Evolutionary conservation across 2,888 invertebrate species (phyloP), one percentile per base, ranked within the genome.

Genomic region (Azorinus chamasolen): DNA sequence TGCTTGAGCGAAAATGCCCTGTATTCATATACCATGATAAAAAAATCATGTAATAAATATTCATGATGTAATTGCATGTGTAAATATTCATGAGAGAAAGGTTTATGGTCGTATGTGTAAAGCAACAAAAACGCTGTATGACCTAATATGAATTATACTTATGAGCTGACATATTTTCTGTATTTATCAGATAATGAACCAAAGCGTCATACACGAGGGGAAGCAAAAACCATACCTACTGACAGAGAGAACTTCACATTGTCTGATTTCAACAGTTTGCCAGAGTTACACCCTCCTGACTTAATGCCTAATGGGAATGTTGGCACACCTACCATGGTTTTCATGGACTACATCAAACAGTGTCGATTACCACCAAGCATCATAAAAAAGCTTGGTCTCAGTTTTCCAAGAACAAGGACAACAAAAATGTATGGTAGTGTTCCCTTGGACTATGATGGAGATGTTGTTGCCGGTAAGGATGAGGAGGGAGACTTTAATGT

Each of bases 261-360:
- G 54, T 64, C 70, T 32, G 92, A 93, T 74, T 79, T 93, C 10
- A 43, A 85, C n/a, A 80, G 68, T 50, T 76, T 92, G 16, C 85
- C 87, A 63, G 92, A 93, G 72, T 77, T 93, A 50, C 83, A 89
- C 41, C 92, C 92, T 8, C 92, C 92, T 39, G 83, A 86, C 53
- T 76, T 93, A 2, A 94, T 94, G 94, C 94, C 94, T 4, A 86
- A 94, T 72, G 95, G 95, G 27, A 95, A 95, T 89, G 94, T 95
- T 45, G 95, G 95, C 5, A 95, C 95, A 2, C 93, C 94, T 2
- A 94, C 94, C 10, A 83, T 80, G 37, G 86, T 92, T 71, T 94
- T 95, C 84, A 79, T 94, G 58, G 87, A 91, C 10, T 87, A 93
- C 43, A 95, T 95, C 3, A 87, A 90, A 43, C 87, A 91, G 27